A percentile compares a stretch with the other conserved stretches of the same genome.
These are phyloP conservation scores for Plestiodon gilberti DNA, from an alignment of 2,113 vertebrate species.

Conservation along the genomic window DNA sequence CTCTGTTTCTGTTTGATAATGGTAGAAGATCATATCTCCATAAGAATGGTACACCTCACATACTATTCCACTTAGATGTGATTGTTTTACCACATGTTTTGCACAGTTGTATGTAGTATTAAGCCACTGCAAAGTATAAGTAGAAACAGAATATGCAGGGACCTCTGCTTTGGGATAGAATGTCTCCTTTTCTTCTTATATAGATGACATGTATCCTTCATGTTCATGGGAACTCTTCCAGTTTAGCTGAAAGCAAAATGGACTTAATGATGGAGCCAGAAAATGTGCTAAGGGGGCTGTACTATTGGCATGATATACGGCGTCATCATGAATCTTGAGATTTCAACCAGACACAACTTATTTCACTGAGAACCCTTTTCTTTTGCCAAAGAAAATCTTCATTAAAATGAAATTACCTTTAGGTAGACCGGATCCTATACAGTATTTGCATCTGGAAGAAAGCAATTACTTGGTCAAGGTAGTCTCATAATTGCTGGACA, in stretches of 20 bases:
- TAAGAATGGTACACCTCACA: too few relatives aligned
- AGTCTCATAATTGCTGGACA: conserved; percentile 28
- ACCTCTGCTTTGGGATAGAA: not conserved
- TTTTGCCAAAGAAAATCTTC: conserved; percentile 24
- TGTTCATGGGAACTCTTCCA: not conserved
- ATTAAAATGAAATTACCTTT: conserved; percentile 15
- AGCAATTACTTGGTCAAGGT: not conserved
- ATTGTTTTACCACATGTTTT: too few relatives aligned
- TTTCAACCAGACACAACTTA: conserved; percentile 28
- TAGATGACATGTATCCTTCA: too few relatives aligned
- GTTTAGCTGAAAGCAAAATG: not conserved
- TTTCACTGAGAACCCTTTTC: conserved; percentile 20
- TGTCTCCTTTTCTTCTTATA: too few relatives aligned
- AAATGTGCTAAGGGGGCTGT: not conserved
- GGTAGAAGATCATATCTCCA: too few relatives aligned
- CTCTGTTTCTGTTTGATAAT: too few relatives aligned
- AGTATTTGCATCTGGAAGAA: conserved; percentile 25
- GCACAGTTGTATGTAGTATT: too few relatives aligned
- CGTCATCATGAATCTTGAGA: conserved; percentile 14
- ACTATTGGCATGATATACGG: conserved; percentile 12
- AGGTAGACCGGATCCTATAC: not conserved
- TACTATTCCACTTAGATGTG: too few relatives aligned
- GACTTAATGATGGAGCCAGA: not conserved
- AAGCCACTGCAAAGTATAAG: not conserved
- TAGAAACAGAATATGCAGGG: not conserved